Evolutionary conservation across 2,888 invertebrate species (phyloP), one percentile per base, ranked within the genome.

Genomic region (Tetropium fuscum): DNA sequence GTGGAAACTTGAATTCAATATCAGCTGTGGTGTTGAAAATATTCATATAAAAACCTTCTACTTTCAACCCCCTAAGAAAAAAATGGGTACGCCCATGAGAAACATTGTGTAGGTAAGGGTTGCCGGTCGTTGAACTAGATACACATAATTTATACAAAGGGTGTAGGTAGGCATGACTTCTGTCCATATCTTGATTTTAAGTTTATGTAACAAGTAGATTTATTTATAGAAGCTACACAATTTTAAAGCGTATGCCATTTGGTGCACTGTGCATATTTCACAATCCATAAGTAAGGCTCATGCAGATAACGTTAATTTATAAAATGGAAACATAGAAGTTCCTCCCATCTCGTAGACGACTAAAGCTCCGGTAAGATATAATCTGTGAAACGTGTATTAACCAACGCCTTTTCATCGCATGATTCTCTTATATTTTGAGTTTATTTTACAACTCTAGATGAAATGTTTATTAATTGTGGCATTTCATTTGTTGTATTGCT

Each of bases 371-470:
- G 6, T 36, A 36, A 30, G 44, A 44, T 44, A 30, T 30, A 44
- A 44, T 44, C 44, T 43, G 2, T 11, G 5, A n/a, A 7, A 15
- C 20, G 20, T 40, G 19, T 25, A 43, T 43, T 43, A 44, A 15
- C 16, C 44, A 27, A 44, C 44, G 44, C 44, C 44, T 25, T 25
- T 27, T 16, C 27, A 27, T 44, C 44, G 44, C 44, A 27, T 13
- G 25, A 27, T 30, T 27, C 10, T n/a, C n/a, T n/a, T 44, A 10
- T 43, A 25, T 43, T 44, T 41, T 27, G 30, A 27, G 44, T 44
- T 30, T 44, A 43, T 15, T 8, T 7, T 11, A 19, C 10, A 43
- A 43, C 22, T 20, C 25, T 43, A 25, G 27, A 8, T 27, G 16
- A 30, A 44, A 27, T 6, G 27, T 44, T 44, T 44, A 44, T 27